These are phyloP conservation scores for Oryzias curvinotus DNA, from an alignment of 2,113 vertebrate species.

Conservation along the genomic window DNA sequence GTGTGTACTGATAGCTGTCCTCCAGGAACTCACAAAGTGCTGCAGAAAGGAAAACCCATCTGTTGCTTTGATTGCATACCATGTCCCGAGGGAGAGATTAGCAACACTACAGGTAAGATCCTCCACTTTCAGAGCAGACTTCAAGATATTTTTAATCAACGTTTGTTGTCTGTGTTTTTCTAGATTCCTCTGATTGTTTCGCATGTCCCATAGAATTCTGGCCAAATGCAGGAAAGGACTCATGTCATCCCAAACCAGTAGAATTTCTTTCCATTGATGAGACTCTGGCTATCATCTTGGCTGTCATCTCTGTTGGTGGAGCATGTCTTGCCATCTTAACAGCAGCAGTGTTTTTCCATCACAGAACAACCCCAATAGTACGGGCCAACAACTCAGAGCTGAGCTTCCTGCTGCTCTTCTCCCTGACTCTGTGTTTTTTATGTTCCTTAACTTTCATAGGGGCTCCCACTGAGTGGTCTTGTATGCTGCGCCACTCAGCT, in stretches of 20 bases:
- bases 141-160: not conserved
- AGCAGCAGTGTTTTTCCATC: constrained; percentile 53
- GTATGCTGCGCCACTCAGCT: too few relatives aligned
- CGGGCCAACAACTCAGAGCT: too few relatives aligned
- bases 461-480: too few relatives aligned
- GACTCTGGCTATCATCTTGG: constrained; percentile 59
- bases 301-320: constrained; percentile 56
- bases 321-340: constrained; percentile 50
- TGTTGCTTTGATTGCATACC: constrained; percentile 71
- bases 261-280: constrained; percentile 71
- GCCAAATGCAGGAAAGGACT: constrained; percentile 56
- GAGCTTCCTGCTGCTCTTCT: too few relatives aligned
- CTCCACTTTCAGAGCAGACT: too few relatives aligned
- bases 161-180: not conserved
- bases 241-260: constrained; percentile 62
- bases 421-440: too few relatives aligned
- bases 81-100: constrained; percentile 76
- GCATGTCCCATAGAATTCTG: constrained; percentile 61
- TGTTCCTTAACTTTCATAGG: too few relatives aligned
- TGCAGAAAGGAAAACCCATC: constrained; percentile 65
- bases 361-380: constrained; percentile 66
- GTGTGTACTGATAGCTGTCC: constrained; percentile 68
- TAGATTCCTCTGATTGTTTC: constrained; percentile 68
- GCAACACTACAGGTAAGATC: constrained; percentile 67
- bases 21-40: constrained; percentile 66